These are phyloP conservation scores for Melanotaenia duboulayi DNA, from an alignment of 2,113 vertebrate species.

Conservation along the genomic window DNA sequence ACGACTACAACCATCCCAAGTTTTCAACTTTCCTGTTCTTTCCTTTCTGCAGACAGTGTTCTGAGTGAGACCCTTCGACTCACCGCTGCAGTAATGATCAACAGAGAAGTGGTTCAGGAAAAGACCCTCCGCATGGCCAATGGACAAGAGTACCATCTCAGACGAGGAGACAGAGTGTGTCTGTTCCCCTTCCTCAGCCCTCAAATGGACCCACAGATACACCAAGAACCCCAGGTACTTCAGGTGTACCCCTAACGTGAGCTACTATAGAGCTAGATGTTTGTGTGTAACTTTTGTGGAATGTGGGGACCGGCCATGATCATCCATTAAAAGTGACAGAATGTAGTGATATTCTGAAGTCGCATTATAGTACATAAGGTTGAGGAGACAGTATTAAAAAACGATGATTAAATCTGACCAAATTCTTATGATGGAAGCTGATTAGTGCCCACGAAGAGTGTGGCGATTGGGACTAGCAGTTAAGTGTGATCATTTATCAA, in stretches of 20 bases:
- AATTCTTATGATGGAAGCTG: conserved; percentile 24
- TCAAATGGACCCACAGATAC: conserved; percentile 89
- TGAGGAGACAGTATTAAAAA: conserved; percentile 38
- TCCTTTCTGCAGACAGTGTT: conserved; percentile 83
- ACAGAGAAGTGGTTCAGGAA: conserved; percentile 84
- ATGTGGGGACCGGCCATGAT: not conserved
- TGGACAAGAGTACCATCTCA: conserved; percentile 82
- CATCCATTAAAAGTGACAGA: not conserved
- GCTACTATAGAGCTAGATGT: not conserved
- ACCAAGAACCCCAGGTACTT: conserved; percentile 87
- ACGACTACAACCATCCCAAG: conserved; percentile 40
- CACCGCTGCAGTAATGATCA: conserved; percentile 89
- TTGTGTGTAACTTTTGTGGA: too few species aligned
- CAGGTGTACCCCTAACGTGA: not conserved
- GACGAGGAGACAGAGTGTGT: conserved; percentile 86
- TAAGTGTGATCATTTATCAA: conserved; percentile 16
- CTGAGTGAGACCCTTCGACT: conserved; percentile 88
- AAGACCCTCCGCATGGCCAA: conserved; percentile 79
- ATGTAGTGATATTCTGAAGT: conserved; percentile 1
- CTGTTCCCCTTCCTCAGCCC: conserved; percentile 92
- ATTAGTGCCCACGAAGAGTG: conserved; percentile 45
- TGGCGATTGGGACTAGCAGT: not conserved
- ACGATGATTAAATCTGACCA: conserved; percentile 35
- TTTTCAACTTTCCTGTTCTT: conserved; percentile 46
- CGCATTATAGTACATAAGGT: not conserved